These are phyloP conservation scores for Discoglossus pictus DNA, from an alignment of 2,797 vertebrate genomes.

Conservation along the genomic window DNA sequence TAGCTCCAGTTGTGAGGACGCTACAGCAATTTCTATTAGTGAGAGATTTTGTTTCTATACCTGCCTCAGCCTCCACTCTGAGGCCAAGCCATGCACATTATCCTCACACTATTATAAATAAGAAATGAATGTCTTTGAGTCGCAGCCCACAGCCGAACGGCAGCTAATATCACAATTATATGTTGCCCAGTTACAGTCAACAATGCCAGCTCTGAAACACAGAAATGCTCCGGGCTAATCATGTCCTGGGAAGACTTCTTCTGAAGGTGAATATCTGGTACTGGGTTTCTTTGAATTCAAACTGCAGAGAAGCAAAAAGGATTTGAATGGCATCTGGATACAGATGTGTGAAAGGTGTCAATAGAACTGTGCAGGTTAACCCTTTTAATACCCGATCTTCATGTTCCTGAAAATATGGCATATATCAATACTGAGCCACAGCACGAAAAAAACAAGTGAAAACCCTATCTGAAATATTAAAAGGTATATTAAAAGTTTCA, in stretches of 20 bases:
- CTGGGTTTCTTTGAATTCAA: conserved; percentile 51
- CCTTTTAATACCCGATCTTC: too few relatives aligned
- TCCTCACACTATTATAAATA: conserved; percentile 58
- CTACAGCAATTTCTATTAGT: too few relatives aligned
- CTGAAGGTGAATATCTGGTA: conserved; percentile 52
- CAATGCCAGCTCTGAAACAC: conserved; percentile 59
- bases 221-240: conserved; percentile 57
- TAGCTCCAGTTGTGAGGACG: too few relatives aligned
- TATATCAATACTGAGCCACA: too few relatives aligned
- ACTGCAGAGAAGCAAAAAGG: not conserved
- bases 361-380: too few relatives aligned
- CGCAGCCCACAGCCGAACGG: conserved; percentile 63
- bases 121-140: conserved; percentile 60
- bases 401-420: too few relatives aligned
- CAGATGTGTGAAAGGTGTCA: not conserved
- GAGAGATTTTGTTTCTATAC: conserved; percentile 24
- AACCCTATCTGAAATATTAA: too few relatives aligned
- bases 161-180: conserved; percentile 69
- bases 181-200: conserved; percentile 73
- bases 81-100: too few relatives aligned
- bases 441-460: too few relatives aligned
- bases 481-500: too few relatives aligned
- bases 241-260: conserved; percentile 55
- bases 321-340: not conserved
- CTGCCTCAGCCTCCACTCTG: not conserved